Conservation (phyloP, 2,797 vertebrate species). For the Uromys caudimaculatus region DNA sequence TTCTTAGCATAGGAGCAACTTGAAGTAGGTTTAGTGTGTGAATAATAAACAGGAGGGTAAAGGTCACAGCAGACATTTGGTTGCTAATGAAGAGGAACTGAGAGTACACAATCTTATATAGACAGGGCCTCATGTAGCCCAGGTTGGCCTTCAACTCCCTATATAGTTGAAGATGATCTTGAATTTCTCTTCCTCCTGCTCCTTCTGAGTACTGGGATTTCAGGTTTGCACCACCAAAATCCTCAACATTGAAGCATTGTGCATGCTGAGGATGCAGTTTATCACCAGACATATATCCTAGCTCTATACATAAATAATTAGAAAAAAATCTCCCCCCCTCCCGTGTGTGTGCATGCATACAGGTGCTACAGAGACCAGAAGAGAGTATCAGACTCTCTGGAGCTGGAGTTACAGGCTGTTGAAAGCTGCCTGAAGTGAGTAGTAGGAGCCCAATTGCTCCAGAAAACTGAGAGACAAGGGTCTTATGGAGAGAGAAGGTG, state of each 20-base stretch:
- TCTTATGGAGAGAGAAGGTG: background rate
- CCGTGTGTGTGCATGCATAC: fast-evolving
- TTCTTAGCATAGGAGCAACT: constrained; percentile 38
- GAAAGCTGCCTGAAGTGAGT: background rate
- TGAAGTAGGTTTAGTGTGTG: constrained; percentile 57
- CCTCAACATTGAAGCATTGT: background rate
- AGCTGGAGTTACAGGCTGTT: background rate
- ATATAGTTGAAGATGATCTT: background rate
- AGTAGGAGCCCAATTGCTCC: background rate
- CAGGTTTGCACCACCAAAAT: background rate
- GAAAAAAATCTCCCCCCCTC: background rate
- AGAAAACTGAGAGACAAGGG: background rate
- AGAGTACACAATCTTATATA: background rate
- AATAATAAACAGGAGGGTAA: constrained; percentile 49
- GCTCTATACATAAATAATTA: background rate
- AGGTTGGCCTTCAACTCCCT: background rate
- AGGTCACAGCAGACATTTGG: constrained; percentile 59
- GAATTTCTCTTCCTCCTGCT: background rate
- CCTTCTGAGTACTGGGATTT: background rate
- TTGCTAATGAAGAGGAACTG: background rate
- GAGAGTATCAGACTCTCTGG: background rate
- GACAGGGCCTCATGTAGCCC: background rate
- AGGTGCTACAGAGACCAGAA: background rate
- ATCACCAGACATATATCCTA: background rate
- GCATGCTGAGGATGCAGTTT: background rate